Conservation (phyloP, 2,888 invertebrate genomes). For the Seira ritae region DNA sequence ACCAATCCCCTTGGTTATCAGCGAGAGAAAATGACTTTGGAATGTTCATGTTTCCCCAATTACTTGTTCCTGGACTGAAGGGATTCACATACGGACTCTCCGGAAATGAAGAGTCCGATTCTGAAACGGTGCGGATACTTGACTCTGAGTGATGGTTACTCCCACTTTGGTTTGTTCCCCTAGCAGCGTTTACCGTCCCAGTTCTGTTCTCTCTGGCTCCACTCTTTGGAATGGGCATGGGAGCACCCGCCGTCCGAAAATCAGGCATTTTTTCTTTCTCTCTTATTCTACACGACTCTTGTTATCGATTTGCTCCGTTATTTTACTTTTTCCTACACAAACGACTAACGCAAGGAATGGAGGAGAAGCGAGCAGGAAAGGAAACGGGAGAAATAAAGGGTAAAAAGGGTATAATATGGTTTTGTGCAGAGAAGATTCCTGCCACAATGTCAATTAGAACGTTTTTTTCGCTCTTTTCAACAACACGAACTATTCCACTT, state of each 20-base stretch:
- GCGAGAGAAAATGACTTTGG: slow-evolving; percentile 67
- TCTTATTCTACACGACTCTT: background rate
- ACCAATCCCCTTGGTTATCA: slow-evolving; percentile 66
- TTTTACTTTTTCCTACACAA: background rate
- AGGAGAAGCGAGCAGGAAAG: slow-evolving; percentile 12
- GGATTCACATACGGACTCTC: slow-evolving; percentile 71
- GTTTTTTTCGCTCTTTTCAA: slow-evolving; percentile 21
- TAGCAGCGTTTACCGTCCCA: background rate
- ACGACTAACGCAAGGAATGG: background rate
- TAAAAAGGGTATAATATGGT: background rate
- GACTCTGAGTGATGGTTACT: slow-evolving; percentile 34
- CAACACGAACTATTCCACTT: background rate
- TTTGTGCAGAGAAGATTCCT: slow-evolving; percentile 6
- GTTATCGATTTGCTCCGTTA: slow-evolving; percentile 41
- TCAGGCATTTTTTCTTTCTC: slow-evolving; percentile 68
- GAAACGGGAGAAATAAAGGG: too few species aligned
- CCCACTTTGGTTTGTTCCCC: background rate
- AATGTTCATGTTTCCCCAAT: slow-evolving; percentile 72
- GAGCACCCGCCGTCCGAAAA: slow-evolving; percentile 70
- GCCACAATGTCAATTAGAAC: slow-evolving; percentile 42
- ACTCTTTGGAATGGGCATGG: slow-evolving; percentile 71
- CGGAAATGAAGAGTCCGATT: slow-evolving; percentile 72
- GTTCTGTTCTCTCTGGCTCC: slow-evolving; percentile 28
- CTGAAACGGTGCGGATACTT: slow-evolving; percentile 60
- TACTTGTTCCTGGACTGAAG: slow-evolving; percentile 64